These are phyloP conservation scores for Hippocampus mohnikei DNA, from an alignment of 2,113 vertebrate species.

Conservation along the genomic window DNA sequence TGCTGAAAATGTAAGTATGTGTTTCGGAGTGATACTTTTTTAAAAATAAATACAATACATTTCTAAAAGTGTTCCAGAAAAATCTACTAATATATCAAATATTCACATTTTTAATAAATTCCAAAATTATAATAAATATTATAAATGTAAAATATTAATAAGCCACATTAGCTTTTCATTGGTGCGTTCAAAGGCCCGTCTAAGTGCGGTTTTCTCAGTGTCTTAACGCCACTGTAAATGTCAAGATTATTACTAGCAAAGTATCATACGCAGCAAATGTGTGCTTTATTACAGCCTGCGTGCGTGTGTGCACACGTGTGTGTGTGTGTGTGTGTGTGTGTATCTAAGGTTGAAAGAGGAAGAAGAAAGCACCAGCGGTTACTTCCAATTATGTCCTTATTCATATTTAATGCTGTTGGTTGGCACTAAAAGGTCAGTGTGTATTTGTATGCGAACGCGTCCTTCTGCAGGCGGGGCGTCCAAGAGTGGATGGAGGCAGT, in stretches of 20 bases:
- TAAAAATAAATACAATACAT: no score
- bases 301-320: slow-evolving; percentile 4
- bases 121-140: background rate
- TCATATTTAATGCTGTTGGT: slow-evolving; percentile 82
- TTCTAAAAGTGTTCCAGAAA: no score
- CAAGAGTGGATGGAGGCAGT: slow-evolving; percentile 27
- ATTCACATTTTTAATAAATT: background rate
- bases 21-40: no score
- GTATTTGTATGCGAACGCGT: slow-evolving; percentile 61
- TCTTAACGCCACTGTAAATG: slow-evolving; percentile 53
- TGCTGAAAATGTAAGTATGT: background rate
- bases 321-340: slow-evolving; percentile 9
- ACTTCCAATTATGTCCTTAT: slow-evolving; percentile 79
- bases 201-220: slow-evolving; percentile 23
- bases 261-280: slow-evolving; percentile 27
- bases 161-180: slow-evolving; percentile 14
- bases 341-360: slow-evolving; percentile 4
- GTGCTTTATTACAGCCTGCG: slow-evolving; percentile 31
- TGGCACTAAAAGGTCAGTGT: slow-evolving; percentile 74
- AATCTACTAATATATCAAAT: background rate
- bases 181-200: slow-evolving; percentile 7
- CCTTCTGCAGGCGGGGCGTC: slow-evolving; percentile 49
- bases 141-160: slow-evolving; percentile 4
- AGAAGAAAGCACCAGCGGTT: slow-evolving; percentile 58
- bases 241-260: slow-evolving; percentile 54